Percentiles rank a stretch among this genome's conserved stretches.
These are phyloP conservation scores for Dipus sagitta DNA, from an alignment of 2,797 vertebrate genomes.

Conservation along the genomic window DNA sequence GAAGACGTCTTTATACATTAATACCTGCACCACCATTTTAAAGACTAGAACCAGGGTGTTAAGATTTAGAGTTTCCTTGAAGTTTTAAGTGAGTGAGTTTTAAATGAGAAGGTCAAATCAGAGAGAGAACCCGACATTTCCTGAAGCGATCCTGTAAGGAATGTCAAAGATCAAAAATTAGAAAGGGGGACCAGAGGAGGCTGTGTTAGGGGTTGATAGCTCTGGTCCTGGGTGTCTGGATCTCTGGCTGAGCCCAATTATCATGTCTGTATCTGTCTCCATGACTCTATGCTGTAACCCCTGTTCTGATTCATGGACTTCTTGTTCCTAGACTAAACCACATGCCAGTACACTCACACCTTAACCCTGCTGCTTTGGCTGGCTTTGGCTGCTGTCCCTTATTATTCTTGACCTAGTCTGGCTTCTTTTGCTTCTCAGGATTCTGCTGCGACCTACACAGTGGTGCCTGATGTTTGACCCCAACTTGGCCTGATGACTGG, in stretches of 20 bases:
- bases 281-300: background rate
- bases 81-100: background rate
- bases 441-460: conserved; percentile 58
- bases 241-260: background rate
- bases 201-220: background rate
- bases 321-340: background rate
- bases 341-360: background rate
- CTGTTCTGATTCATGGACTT: background rate
- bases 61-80: conserved; percentile 36
- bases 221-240: background rate
- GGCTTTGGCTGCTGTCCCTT: background rate
- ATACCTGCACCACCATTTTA: background rate
- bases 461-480: conserved; percentile 77
- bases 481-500: conserved; percentile 74
- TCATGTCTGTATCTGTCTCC: background rate
- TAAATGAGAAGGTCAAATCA: conserved; percentile 2
- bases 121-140: background rate
- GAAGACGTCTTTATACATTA: background rate
- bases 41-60: background rate
- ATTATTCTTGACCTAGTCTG: conserved; percentile 47
- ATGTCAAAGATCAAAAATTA: background rate
- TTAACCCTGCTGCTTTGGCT: background rate
- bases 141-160: conserved; percentile 23
- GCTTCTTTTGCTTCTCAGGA: conserved; percentile 62
- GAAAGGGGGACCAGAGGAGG: background rate